Base-by-base conservation (phyloP, 2,888 invertebrate species). In the Eupeodes latifasciatus region DNA sequence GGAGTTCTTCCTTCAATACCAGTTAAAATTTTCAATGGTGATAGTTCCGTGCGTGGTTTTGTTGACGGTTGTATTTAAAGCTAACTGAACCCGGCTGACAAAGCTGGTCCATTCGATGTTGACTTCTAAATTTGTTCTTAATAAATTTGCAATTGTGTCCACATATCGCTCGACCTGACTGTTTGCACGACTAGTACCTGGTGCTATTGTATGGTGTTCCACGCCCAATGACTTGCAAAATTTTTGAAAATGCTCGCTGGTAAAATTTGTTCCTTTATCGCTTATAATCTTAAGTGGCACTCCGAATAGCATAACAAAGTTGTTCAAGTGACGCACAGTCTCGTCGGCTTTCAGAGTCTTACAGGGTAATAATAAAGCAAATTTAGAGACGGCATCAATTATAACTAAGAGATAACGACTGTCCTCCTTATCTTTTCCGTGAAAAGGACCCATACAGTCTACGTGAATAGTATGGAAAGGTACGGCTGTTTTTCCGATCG, bases 281-380 rank as follows among this genome's bases (percentile, higher is more conserved):
- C n/a, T 53, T n/a, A n/a, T n/a, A n/a, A 53, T 53, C 2, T n/a
- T 53, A 53, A 53, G 4, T 53, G 53, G 53, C 2, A 53, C 53
- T 5, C 53, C 53, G 53, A 53, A 53, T 53, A n/a, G 6, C 53
- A 53, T 53, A 6, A 53, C 6, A 53, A 53, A 53, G 6, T 53
- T 53, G 6, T 53, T 53, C 5, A 53, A 53, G 6, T 53, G 53
- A 6, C 53, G 53, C 16, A 53, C 53, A 1, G 53, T n/a, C 16
- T n/a, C 53, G 2, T 53, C 53, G 0, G 53, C 53, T 53, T n/a
- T 53, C n/a, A 53, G n/a, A 53, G 53, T 85, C 72, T 81, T 89
- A 53, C 53, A 53, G 4, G n/a, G 53, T 53, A 53, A n/a, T n/a
- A 19, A 53, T 53, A n/a, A 53, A 16, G n/a, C 2, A 53, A 53